Evolutionary conservation across 2,797 vertebrate genomes (phyloP).

Genomic region (Spondyliosoma cantharus): DNA sequence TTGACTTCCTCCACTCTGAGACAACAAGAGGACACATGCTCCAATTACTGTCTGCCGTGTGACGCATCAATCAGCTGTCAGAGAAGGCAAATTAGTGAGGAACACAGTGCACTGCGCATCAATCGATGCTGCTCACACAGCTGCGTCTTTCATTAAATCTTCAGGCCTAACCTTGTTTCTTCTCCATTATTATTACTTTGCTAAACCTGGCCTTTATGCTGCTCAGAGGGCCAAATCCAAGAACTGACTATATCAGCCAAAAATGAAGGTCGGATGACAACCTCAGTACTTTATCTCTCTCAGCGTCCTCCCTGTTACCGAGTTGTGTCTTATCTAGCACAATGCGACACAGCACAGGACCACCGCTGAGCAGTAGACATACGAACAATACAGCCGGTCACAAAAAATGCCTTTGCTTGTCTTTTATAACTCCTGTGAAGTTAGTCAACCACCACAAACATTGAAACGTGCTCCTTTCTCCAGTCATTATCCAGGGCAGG

Average conservation of each 20-base stretch:
- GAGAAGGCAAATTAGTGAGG: conserved; percentile 57
- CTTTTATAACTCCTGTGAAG: neutral
- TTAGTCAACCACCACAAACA: neutral
- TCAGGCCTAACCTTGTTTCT: conserved; percentile 21
- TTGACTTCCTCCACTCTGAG: conserved; percentile 95
- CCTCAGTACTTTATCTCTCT: neutral
- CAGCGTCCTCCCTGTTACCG: neutral
- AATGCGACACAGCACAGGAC: neutral
- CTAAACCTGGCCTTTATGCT: neutral
- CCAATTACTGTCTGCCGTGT: conserved; percentile 67
- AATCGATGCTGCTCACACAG: conserved; percentile 42
- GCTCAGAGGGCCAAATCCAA: neutral
- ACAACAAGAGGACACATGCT: conserved; percentile 71
- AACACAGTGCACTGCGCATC: conserved; percentile 28
- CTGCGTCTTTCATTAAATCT: conserved; percentile 32
- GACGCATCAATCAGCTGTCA: conserved; percentile 70
- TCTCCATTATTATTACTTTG: conserved; percentile 6
- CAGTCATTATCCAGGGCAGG: neutral
- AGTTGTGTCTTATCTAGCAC: too few species aligned
- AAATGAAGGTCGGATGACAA: neutral
- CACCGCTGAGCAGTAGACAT: neutral
- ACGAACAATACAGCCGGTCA: neutral
- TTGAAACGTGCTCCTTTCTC: neutral
- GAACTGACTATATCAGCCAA: neutral
- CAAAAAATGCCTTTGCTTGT: neutral